phyloP scores from a whole-genome alignment of 1,140 invertebrate species.

The Plodia interpunctella region DNA sequence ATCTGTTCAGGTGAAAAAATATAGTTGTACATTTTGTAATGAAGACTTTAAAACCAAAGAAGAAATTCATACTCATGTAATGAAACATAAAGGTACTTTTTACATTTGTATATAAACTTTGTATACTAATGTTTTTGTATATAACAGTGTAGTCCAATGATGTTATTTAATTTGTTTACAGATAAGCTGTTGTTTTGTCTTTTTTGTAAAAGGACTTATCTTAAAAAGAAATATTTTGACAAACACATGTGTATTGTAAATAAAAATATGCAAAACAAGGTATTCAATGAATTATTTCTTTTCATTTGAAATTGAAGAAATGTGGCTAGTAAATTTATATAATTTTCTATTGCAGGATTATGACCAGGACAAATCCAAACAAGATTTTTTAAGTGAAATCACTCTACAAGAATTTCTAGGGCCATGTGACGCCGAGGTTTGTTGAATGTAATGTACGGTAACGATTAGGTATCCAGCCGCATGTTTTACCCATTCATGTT shows the following conservation, averaged over 20 bases:
- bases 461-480: too few relatives aligned
- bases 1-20: slow-evolving; percentile 25
- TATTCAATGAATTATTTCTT: too few relatives aligned
- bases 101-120: too few relatives aligned
- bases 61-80: slow-evolving; percentile 32
- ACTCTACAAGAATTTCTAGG: slow-evolving; percentile 29
- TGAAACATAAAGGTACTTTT: slow-evolving; percentile 38
- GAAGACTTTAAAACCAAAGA: slow-evolving; percentile 39
- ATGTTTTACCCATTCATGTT: too few relatives aligned
- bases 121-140: too few relatives aligned
- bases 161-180: neutral
- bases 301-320: too few relatives aligned
- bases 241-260: slow-evolving; percentile 35
- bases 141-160: too few relatives aligned
- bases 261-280: slow-evolving; percentile 16
- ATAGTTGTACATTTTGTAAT: slow-evolving; percentile 38
- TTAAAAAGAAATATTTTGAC: slow-evolving; percentile 41
- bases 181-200: slow-evolving; percentile 35
- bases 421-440: slow-evolving; percentile 25
- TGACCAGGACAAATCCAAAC: slow-evolving; percentile 7
- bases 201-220: slow-evolving; percentile 50
- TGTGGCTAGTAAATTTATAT: too few relatives aligned
- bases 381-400: slow-evolving; percentile 26
- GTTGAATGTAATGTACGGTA: slow-evolving; percentile 7
- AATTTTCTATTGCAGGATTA: neutral